phyloP scores from a whole-genome alignment of 2,888 invertebrate species.

The Aphodius sticticus region DNA sequence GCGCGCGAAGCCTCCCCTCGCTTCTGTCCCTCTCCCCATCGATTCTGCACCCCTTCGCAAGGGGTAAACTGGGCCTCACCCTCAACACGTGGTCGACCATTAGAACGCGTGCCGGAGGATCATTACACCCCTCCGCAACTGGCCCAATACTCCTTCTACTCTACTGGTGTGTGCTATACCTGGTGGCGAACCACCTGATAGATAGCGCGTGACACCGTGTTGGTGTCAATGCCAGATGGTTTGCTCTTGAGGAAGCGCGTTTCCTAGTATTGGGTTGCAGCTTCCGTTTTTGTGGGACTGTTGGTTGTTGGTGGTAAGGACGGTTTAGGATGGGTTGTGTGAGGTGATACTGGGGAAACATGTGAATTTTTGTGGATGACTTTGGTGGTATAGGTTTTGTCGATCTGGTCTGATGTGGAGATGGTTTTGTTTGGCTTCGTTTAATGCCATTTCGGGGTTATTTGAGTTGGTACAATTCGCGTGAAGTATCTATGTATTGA shows the following conservation, averaged over 20 bases:
- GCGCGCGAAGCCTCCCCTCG: constrained; percentile 32
- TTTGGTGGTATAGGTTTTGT: not conserved
- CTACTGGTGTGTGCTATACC: constrained; percentile 35
- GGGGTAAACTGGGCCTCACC: constrained; percentile 45
- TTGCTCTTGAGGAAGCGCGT: constrained; percentile 34
- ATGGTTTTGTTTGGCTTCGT: too few species aligned
- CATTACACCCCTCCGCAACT: constrained; percentile 41
- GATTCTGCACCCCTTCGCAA: constrained; percentile 46
- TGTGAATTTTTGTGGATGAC: not conserved
- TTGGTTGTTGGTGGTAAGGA: not conserved
- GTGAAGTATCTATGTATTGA: too few species aligned
- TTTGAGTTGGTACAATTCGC: too few species aligned
- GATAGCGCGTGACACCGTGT: constrained; percentile 35
- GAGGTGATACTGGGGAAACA: not conserved
- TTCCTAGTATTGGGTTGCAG: constrained; percentile 44
- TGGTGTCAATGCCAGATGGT: constrained; percentile 39
- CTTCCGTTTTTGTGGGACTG: constrained; percentile 39
- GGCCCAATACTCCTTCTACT: constrained; percentile 23
- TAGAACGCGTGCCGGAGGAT: constrained; percentile 48
- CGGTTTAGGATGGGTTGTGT: not conserved
- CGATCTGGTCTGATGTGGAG: too few species aligned
- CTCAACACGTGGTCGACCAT: constrained; percentile 49
- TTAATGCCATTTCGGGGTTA: too few species aligned
- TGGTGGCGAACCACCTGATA: constrained; percentile 47
- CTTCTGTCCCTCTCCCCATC: constrained; percentile 29